A percentile compares a stretch with the other conserved stretches of the same genome.
Evolutionary conservation across 2,797 vertebrate species (phyloP).

Genomic region (Pitangus sulphuratus): DNA sequence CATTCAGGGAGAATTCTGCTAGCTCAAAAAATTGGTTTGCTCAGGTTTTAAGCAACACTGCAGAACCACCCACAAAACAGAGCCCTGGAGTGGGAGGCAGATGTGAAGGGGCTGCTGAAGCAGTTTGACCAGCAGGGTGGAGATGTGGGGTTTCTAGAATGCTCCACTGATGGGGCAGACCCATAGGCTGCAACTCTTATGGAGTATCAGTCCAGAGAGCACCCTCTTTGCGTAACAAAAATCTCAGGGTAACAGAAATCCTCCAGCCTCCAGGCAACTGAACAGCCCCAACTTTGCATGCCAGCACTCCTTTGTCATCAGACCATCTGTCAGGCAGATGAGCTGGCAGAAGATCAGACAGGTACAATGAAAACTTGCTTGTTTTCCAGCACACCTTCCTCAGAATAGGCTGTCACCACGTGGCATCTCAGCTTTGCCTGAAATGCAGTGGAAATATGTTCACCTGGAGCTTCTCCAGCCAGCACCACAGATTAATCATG

Average conservation of each 20-base stretch:
- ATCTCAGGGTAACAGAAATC: not conserved
- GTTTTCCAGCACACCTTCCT: not conserved
- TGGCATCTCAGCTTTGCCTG: not conserved
- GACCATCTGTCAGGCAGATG: not conserved
- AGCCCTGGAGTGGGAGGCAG: not conserved
- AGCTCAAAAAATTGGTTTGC: not conserved
- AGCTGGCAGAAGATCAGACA: constrained; percentile 26
- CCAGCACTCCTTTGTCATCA: not conserved
- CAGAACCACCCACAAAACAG: not conserved
- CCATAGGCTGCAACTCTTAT: accelerated
- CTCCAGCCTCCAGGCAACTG: not conserved
- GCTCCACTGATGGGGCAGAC: not conserved
- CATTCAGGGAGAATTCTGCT: not conserved
- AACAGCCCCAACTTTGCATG: not conserved
- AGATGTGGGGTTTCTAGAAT: accelerated
- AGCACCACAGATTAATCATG: not conserved
- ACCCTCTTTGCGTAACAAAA: not conserved
- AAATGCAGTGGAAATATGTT: not conserved
- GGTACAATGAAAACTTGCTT: not conserved
- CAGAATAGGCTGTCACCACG: not conserved
- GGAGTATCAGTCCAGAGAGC: not conserved
- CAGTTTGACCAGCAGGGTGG: not conserved
- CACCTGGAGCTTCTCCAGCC: not conserved
- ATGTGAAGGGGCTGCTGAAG: not conserved
- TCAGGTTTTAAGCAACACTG: not conserved